These are phyloP conservation scores for Triplophysa yarkandensis DNA, from an alignment of 2,797 vertebrate genomes.

Conservation along the genomic window DNA sequence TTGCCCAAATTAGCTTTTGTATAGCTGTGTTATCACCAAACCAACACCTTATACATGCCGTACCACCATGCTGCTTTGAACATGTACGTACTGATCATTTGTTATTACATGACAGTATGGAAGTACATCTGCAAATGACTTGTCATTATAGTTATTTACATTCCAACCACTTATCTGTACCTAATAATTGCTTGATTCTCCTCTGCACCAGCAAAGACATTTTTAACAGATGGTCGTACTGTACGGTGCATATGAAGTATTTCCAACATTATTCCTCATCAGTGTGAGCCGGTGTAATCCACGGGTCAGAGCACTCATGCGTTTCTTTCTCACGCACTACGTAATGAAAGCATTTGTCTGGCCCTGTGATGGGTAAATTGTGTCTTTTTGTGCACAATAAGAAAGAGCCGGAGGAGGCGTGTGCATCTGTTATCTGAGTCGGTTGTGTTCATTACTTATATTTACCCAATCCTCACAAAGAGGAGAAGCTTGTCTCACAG, in stretches of 20 bases:
- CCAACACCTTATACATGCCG: not conserved
- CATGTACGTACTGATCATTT: not conserved
- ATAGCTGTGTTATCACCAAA: not conserved
- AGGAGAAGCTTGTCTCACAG: not conserved
- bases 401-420: conserved; percentile 27
- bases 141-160: not conserved
- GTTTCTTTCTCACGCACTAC: conserved; percentile 36
- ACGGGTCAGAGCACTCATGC: conserved; percentile 46
- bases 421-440: conserved; percentile 37
- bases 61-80: not conserved
- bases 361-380: conserved; percentile 38
- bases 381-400: conserved; percentile 38
- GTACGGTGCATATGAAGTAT: conserved; percentile 21
- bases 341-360: conserved; percentile 59
- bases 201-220: not conserved
- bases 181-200: conserved; percentile 31
- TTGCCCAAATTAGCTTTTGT: not conserved
- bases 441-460: conserved; percentile 44
- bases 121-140: not conserved
- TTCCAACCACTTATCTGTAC: conserved; percentile 34
- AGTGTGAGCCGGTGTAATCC: conserved; percentile 23
- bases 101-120: not conserved
- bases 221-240: conserved; percentile 22
- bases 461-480: conserved; percentile 25
- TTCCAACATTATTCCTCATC: conserved; percentile 43